These are phyloP conservation scores for Microchrysa polita DNA, from an alignment of 2,888 invertebrate species.

Conservation along the genomic window DNA sequence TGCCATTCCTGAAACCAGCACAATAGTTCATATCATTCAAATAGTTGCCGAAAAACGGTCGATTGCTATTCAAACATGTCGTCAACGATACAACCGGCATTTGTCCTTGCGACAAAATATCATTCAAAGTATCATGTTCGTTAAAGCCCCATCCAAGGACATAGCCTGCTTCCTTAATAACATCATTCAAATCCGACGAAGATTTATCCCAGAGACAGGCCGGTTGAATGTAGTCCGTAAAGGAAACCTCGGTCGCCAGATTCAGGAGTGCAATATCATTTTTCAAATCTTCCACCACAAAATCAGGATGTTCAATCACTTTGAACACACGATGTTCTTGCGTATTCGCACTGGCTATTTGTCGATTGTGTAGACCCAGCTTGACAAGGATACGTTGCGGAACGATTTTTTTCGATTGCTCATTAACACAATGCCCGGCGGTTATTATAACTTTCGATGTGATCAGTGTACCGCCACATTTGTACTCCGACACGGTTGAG, in stretches of 20 bases:
- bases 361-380: slow-evolving; percentile 61
- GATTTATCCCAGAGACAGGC: slow-evolving; percentile 60
- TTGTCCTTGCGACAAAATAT: slow-evolving; percentile 55
- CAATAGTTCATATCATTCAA: slow-evolving; percentile 48
- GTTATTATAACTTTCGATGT: slow-evolving; percentile 60
- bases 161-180: slow-evolving; percentile 48
- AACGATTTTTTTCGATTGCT: slow-evolving; percentile 56
- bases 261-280: slow-evolving; percentile 62
- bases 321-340: slow-evolving; percentile 56
- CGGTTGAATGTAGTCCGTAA: slow-evolving; percentile 61
- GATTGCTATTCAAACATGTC: slow-evolving; percentile 55
- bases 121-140: slow-evolving; percentile 55
- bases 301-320: slow-evolving; percentile 42
- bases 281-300: slow-evolving; percentile 20
- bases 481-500: slow-evolving; percentile 50
- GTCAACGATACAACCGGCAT: slow-evolving; percentile 59
- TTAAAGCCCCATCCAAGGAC: slow-evolving; percentile 64
- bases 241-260: slow-evolving; percentile 57
- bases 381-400: slow-evolving; percentile 58
- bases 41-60: slow-evolving; percentile 47
- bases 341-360: slow-evolving; percentile 58
- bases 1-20: slow-evolving; percentile 54
- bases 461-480: slow-evolving; percentile 63
- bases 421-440: slow-evolving; percentile 57
- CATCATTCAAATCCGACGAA: slow-evolving; percentile 44